Percentiles rank a stretch among this genome's conserved stretches.
Evolutionary conservation across 2,113 vertebrate species (phyloP).

Genomic region (Chaetodon auriga): DNA sequence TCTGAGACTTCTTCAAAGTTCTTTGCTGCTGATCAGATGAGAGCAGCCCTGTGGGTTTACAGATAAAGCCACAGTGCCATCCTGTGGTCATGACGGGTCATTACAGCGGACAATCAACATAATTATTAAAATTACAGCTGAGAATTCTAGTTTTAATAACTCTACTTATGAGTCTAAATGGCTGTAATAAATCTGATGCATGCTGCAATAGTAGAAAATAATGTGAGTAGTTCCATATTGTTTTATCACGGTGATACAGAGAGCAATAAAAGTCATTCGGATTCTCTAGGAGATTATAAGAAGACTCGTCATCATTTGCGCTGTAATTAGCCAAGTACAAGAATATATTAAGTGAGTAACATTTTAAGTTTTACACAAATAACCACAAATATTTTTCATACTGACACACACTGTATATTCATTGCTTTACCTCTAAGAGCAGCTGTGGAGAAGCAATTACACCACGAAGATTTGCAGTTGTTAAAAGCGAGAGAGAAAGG

Average conservation of each 20-base stretch:
- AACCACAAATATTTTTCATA: not conserved
- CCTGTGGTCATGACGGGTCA: constrained; percentile 63
- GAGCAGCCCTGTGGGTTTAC: not conserved
- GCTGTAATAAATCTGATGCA: not conserved
- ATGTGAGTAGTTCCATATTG: not conserved
- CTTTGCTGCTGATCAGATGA: constrained; percentile 47
- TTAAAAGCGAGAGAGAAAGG: constrained; percentile 2
- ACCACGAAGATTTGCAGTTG: not conserved
- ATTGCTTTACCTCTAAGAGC: not conserved
- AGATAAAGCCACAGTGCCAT: constrained; percentile 81
- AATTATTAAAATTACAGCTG: not conserved
- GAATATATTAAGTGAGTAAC: not conserved
- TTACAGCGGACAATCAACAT: constrained; percentile 34
- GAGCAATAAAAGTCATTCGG: not conserved
- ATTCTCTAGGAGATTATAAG: not conserved
- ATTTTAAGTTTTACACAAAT: not conserved
- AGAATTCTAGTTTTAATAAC: no score
- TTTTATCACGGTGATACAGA: not conserved
- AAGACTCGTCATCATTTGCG: not conserved
- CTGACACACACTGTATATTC: not conserved
- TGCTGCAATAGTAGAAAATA: not conserved
- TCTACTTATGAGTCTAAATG: constrained; percentile 11
- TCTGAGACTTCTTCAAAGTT: constrained; percentile 75
- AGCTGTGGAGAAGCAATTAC: constrained; percentile 13
- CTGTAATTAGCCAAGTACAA: not conserved